Percentiles rank a stretch among this genome's conserved stretches.
Conservation (phyloP, 1,140 invertebrate genomes). For the Proales similis region DNA sequence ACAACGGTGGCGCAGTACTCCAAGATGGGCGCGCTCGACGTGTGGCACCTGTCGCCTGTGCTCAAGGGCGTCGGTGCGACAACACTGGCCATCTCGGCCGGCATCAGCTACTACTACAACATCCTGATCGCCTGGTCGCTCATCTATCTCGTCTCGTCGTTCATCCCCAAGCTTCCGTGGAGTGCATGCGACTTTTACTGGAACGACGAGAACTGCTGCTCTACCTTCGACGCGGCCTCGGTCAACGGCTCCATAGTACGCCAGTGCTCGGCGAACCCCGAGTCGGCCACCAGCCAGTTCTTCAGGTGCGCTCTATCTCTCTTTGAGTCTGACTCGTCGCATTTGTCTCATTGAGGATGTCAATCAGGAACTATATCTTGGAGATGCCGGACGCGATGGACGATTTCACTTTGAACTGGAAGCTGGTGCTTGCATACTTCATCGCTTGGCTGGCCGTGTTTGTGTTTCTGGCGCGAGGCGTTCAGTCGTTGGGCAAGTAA, state of each 20-base stretch:
- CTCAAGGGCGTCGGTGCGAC: conserved; percentile 61
- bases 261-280: background rate
- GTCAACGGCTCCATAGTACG: background rate
- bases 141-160: conserved; percentile 51
- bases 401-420: conserved; percentile 31
- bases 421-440: conserved; percentile 43
- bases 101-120: conserved; percentile 39
- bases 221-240: background rate
- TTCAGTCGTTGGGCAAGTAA: conserved; percentile 54
- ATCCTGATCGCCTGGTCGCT: conserved; percentile 36
- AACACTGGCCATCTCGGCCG: background rate
- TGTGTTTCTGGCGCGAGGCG: conserved; percentile 45
- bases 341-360: background rate
- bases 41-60: conserved; percentile 70
- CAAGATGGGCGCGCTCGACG: conserved; percentile 65
- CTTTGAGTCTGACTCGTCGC: no score
- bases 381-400: conserved; percentile 22
- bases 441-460: conserved; percentile 49
- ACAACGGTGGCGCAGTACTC: conserved; percentile 70
- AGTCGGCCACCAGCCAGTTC: conserved; percentile 9
- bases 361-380: conserved; percentile 38
- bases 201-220: conserved; percentile 36
- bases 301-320: no score
- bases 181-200: conserved; percentile 56
- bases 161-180: conserved; percentile 61